A percentile compares a stretch with the other conserved stretches of the same genome.
Evolutionary conservation across 2,797 vertebrate species (phyloP).

Genomic region (Myotis daubentonii): DNA sequence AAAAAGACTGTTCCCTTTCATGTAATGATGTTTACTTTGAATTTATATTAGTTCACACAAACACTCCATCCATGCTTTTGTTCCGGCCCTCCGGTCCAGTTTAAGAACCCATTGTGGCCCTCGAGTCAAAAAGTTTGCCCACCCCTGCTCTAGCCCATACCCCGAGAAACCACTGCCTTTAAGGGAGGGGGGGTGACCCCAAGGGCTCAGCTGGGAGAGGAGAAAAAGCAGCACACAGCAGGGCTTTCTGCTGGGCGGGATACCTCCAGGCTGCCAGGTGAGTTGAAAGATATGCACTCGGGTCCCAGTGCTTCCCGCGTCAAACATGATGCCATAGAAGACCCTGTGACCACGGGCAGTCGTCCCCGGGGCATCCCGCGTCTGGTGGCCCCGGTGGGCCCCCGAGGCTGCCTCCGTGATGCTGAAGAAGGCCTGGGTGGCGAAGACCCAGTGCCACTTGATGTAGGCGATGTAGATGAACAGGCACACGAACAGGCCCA

Average conservation of each 20-base stretch:
- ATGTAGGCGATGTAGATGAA: constrained; percentile 91
- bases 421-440: constrained; percentile 63
- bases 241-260: not conserved
- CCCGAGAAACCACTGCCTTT: not conserved
- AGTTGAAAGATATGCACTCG: constrained; percentile 95
- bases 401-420: constrained; percentile 65
- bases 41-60: too few species aligned
- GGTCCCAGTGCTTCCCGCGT: constrained; percentile 96
- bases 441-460: constrained; percentile 86
- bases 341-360: constrained; percentile 54
- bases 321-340: constrained; percentile 96
- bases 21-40: too few species aligned
- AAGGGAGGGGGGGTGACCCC: not conserved
- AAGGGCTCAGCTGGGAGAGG: not conserved
- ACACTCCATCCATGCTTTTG: too few species aligned
- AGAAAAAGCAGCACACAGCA: not conserved
- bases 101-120: too few species aligned
- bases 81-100: too few species aligned
- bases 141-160: not conserved
- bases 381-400: constrained; percentile 55
- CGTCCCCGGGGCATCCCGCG: not conserved
- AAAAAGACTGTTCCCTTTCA: too few species aligned
- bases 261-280: constrained; percentile 88
- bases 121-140: too few species aligned
- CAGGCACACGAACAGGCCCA: constrained; percentile 87